Base-by-base conservation (phyloP, 2,113 vertebrate species). In the Chaetops frenatus region DNA sequence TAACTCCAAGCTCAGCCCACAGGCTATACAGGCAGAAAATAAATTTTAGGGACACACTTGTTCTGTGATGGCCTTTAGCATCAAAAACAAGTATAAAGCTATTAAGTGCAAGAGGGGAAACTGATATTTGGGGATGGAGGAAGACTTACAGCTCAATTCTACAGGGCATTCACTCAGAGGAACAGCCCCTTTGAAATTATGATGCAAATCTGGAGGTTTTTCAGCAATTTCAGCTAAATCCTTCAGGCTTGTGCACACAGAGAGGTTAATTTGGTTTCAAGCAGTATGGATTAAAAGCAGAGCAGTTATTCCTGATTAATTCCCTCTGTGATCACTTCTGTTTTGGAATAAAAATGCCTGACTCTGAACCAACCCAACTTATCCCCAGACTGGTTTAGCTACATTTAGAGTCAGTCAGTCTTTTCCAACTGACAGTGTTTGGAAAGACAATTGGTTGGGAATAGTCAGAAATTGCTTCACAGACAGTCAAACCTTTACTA, bases 221-320 rank as follows among this genome's bases (percentile, higher is more conserved):
- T 88, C 86, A 84, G 86, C 60, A 92, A 73, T 88, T 96, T 88
- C 72, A 86, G 45, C 42, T 94, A 90, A 94, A 62, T 91, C 88
- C 77, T 92, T 93, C 69, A 74, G 87, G 62, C 62, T 76, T 92
- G 77, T 89, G 42, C 48, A 62, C 69, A 84, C 21, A 81, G 27
- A 91, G 81, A 84, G 53, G 93, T 96, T 95, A 91, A 95, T 89
- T 90, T 91, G 70, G 38, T 92, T 96, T 95, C 78, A 79, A 74
- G 56, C 19, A 61, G 51, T 76, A 81, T 73, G 72, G 73, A 87
- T 94, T 96, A 87, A 96, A 94, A 89, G 35, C 65, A 94, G 81
- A 94, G 70, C 44, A 81, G 35, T 89, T 92, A 86, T 81, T 92
- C 60, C 56, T 54, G 65, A 93, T 84, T 89, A 81, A 91, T 81